Percentiles rank a stretch among this genome's conserved stretches.
Conservation (phyloP, 2,888 invertebrate species). For the Mayetiola destructor region DNA sequence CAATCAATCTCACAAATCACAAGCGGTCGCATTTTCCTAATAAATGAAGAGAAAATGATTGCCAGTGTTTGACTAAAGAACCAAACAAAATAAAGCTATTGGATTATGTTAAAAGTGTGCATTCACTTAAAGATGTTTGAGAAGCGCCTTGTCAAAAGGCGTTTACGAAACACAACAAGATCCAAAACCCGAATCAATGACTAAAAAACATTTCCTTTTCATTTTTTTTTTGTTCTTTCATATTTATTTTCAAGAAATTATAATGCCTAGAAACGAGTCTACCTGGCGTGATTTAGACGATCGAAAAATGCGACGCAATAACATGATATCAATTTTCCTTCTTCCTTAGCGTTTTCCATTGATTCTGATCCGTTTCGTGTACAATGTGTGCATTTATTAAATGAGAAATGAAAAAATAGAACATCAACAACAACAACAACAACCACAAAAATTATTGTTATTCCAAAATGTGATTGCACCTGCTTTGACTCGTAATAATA, state of each 20-base stretch:
- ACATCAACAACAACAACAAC: too few species aligned
- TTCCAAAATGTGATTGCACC: background rate
- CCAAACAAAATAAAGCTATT: too few species aligned
- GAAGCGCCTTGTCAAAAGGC: background rate
- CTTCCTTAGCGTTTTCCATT: background rate
- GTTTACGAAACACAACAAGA: background rate
- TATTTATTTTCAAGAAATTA: background rate
- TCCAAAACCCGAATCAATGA: background rate
- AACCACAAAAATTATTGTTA: too few species aligned
- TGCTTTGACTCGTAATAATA: conserved; percentile 3
- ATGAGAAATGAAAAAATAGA: background rate
- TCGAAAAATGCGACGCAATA: background rate
- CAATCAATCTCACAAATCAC: too few species aligned
- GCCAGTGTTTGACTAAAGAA: too few species aligned
- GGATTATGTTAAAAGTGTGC: too few species aligned
- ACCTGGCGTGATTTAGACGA: background rate
- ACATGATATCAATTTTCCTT: conserved; percentile 7
- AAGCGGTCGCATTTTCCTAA: too few species aligned
- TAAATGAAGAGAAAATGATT: too few species aligned
- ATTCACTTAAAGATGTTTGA: conserved; percentile 3
- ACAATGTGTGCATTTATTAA: conserved; percentile 9
- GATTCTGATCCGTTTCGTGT: background rate
- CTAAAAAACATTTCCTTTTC: conserved; percentile 5
- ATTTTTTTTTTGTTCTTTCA: background rate
- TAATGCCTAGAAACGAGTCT: too few species aligned